phyloP scores from a whole-genome alignment of 2,113 vertebrate species.

The Poecile atricapillus region DNA sequence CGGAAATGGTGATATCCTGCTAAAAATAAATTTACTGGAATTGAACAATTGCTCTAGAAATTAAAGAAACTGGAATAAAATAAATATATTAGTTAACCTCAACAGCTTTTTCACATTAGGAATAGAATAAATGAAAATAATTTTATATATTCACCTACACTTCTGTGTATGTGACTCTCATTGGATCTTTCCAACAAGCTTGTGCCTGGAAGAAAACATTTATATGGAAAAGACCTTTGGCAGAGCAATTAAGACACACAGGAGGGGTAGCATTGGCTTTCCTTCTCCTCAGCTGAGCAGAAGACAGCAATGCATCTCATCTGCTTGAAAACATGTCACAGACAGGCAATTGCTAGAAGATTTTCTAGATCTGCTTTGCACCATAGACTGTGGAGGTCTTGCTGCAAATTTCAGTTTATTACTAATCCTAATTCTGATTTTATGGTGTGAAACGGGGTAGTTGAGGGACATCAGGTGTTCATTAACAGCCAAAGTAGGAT shows the following conservation, averaged over 20 bases:
- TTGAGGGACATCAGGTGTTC: neutral
- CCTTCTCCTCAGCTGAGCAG: neutral
- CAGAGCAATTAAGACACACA: neutral
- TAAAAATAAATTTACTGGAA: neutral
- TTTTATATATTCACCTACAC: neutral
- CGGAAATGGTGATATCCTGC: neutral
- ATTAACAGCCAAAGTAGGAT: neutral
- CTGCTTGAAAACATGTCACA: neutral
- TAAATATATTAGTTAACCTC: neutral
- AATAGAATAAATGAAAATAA: neutral
- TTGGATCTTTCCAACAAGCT: neutral
- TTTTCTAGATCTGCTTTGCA: neutral
- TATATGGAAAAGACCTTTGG: neutral
- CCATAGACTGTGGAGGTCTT: neutral
- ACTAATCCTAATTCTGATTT: neutral
- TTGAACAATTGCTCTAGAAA: neutral
- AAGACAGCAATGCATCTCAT: neutral
- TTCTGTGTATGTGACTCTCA: neutral
- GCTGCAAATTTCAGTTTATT: neutral
- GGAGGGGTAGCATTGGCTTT: neutral
- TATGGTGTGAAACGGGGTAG: neutral
- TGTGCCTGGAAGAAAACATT: neutral
- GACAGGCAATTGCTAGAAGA: fast-evolving
- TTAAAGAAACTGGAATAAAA: neutral
- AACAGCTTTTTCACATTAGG: neutral